These are phyloP conservation scores for Drosophila setifemur DNA, from an alignment of 1,140 invertebrate genomes.

Conservation along the genomic window DNA sequence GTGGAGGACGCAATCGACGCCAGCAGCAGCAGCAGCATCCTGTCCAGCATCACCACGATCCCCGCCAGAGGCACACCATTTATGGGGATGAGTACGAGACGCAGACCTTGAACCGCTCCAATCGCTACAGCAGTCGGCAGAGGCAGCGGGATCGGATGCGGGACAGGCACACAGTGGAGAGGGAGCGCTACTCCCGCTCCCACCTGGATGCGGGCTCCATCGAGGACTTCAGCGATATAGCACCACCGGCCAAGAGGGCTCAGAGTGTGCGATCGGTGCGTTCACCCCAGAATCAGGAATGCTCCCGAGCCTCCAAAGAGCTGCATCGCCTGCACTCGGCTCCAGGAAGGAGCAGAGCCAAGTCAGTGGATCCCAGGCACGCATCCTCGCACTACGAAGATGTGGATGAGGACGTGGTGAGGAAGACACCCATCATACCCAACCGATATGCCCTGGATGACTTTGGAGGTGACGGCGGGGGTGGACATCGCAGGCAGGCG, in stretches of 20 bases:
- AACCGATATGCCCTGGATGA: slow-evolving; percentile 88
- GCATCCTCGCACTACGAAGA: slow-evolving; percentile 66
- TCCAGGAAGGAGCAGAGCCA: slow-evolving; percentile 65
- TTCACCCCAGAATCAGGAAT: slow-evolving; percentile 65
- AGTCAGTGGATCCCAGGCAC: slow-evolving; percentile 77
- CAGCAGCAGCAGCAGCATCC: slow-evolving; percentile 53
- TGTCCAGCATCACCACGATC: slow-evolving; percentile 52
- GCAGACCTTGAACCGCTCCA: slow-evolving; percentile 80
- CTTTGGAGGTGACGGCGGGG: slow-evolving; percentile 83
- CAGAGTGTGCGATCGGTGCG: slow-evolving; percentile 69
- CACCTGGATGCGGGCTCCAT: slow-evolving; percentile 60
- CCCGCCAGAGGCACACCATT: slow-evolving; percentile 62
- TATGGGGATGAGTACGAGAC: slow-evolving; percentile 73
- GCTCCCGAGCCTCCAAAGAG: slow-evolving; percentile 51
- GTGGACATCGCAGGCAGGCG: slow-evolving; percentile 48
- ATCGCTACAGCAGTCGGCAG: slow-evolving; percentile 83
- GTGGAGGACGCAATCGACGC: slow-evolving; percentile 37
- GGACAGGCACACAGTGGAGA: slow-evolving; percentile 79
- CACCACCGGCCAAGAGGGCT: slow-evolving; percentile 58
- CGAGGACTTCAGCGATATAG: slow-evolving; percentile 67
- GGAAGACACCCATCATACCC: slow-evolving; percentile 86
- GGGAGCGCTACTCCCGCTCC: slow-evolving; percentile 66
- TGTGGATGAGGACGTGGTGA: slow-evolving; percentile 81
- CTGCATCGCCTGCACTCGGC: slow-evolving; percentile 67
- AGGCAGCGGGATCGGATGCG: slow-evolving; percentile 67